Conservation (phyloP, 2,888 invertebrate species). For the Emesis russula region DNA sequence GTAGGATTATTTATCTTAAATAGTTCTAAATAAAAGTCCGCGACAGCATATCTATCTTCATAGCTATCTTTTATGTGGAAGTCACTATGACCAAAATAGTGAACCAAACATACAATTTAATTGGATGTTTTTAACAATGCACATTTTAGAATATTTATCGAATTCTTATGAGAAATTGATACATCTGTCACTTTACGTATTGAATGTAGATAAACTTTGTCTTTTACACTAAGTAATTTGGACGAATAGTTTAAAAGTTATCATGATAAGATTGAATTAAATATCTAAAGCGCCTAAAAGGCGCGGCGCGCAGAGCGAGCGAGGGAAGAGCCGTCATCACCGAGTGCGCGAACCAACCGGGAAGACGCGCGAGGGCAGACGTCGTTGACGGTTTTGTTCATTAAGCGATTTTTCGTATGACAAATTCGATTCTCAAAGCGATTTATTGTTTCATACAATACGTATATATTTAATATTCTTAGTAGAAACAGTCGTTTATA, state of each 20-base stretch:
- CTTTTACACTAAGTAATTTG: no score
- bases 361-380: constrained; percentile 40
- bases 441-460: no score
- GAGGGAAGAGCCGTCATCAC: background rate
- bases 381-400: constrained; percentile 25
- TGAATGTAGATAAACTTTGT: no score
- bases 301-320: constrained; percentile 24
- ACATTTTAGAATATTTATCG: constrained; percentile 4
- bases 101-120: constrained; percentile 8
- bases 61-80: constrained; percentile 21
- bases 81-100: constrained; percentile 16
- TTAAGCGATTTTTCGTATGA: background rate
- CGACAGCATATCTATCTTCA: constrained; percentile 8
- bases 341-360: constrained; percentile 10
- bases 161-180: constrained; percentile 1
- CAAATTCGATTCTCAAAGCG: no score
- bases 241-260: constrained; percentile 45
- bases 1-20: constrained; percentile 2
- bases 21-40: no score
- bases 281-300: constrained; percentile 15
- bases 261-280: constrained; percentile 25
- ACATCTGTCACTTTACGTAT: constrained; percentile 21
- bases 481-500: no score
- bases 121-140: background rate
- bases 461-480: no score